Evolutionary conservation across 2,113 vertebrate genomes (phyloP).

Genomic region (Numenius arquata): DNA sequence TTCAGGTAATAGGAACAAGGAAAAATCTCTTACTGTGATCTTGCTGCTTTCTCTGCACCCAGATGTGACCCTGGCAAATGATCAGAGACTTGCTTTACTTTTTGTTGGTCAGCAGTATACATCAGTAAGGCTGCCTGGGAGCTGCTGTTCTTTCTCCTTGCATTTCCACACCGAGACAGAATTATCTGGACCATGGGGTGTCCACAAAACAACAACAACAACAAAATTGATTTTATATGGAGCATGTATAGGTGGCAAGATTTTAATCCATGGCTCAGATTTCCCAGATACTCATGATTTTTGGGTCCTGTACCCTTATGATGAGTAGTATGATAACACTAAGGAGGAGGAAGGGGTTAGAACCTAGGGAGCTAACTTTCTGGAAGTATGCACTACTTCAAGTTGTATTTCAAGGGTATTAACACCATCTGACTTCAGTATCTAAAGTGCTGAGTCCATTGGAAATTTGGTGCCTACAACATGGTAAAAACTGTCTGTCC

Average conservation of each 20-base stretch:
- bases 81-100: conserved; percentile 38
- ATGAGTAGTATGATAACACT: background rate
- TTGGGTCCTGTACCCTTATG: background rate
- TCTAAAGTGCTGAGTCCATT: background rate
- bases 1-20: conserved; percentile 47
- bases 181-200: background rate
- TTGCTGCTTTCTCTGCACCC: conserved; percentile 9
- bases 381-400: background rate
- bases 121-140: background rate
- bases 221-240: rapidly evolving
- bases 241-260: background rate
- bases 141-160: background rate
- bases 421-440: background rate
- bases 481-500: background rate
- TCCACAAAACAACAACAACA: background rate
- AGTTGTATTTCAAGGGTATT: background rate
- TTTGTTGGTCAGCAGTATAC: conserved; percentile 23
- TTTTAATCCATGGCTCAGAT: background rate
- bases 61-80: conserved; percentile 43
- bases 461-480: background rate
- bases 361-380: background rate
- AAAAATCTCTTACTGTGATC: background rate
- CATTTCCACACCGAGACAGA: background rate
- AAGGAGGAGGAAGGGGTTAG: background rate
- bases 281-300: background rate